These are phyloP conservation scores for Dendronephthya gigantea DNA, from an alignment of 64 coral and sea anemone species.

Conservation along the genomic window DNA sequence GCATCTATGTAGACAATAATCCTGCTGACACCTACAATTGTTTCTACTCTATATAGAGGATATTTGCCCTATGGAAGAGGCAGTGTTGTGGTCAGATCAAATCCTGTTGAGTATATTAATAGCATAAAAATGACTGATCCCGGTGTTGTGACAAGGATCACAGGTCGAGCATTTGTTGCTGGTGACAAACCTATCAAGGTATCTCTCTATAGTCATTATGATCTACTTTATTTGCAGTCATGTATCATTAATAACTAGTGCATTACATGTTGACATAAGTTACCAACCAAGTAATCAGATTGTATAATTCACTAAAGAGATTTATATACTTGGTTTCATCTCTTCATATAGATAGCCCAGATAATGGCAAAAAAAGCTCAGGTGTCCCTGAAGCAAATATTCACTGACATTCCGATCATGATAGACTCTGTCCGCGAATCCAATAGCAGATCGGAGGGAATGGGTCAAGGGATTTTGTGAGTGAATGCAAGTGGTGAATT, in stretches of 20 bases:
- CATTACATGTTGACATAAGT: neutral
- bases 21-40: neutral
- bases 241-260: too few species aligned
- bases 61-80: constrained; percentile 6
- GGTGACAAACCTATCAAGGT: neutral
- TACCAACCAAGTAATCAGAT: neutral
- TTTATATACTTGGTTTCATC: neutral
- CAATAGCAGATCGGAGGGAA: neutral
- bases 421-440: neutral
- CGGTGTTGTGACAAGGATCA: neutral
- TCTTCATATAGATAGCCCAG: neutral
- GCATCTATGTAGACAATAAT: too few species aligned
- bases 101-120: neutral
- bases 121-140: neutral
- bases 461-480: constrained; percentile 12
- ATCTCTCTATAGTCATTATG: neutral
- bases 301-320: neutral
- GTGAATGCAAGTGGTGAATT: neutral
- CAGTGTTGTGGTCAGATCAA: neutral
- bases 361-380: neutral
- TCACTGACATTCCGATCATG: neutral
- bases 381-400: neutral
- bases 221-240: too few species aligned
- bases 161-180: constrained; percentile 3
- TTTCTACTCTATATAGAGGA: neutral